Conservation (phyloP, 2,888 invertebrate species). For the Theretra japonica region DNA sequence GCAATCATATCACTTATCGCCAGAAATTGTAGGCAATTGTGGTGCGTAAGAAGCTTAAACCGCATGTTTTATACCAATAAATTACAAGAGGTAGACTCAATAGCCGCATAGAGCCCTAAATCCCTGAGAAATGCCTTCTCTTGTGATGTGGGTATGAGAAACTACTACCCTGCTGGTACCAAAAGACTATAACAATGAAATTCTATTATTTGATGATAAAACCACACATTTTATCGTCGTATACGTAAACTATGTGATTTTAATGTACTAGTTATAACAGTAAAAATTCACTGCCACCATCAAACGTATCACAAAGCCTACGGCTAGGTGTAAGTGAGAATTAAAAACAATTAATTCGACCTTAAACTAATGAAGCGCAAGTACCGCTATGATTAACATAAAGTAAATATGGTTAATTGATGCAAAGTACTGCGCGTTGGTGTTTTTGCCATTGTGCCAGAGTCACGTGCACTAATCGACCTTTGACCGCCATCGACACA, state of each 20-base stretch:
- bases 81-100: no score
- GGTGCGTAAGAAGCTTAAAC: not conserved
- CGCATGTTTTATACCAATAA: not conserved
- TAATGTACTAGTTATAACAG: no score
- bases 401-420: conserved; percentile 19
- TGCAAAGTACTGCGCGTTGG: conserved; percentile 17
- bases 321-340: not conserved
- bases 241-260: no score
- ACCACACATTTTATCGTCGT: no score
- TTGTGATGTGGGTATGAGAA: no score
- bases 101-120: no score
- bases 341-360: conserved; percentile 19
- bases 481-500: conserved; percentile 4
- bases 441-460: not conserved
- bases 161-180: no score
- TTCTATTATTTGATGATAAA: no score
- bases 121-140: no score
- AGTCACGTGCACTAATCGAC: conserved; percentile 32
- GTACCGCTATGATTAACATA: conserved; percentile 19
- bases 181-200: no score
- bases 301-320: not conserved
- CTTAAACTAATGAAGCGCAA: conserved; percentile 3
- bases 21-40: no score
- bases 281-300: no score
- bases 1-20: not conserved